Percentiles rank a stretch among this genome's conserved stretches.
Conservation (phyloP, 2,797 vertebrate genomes). For the Australoheros facetus region DNA sequence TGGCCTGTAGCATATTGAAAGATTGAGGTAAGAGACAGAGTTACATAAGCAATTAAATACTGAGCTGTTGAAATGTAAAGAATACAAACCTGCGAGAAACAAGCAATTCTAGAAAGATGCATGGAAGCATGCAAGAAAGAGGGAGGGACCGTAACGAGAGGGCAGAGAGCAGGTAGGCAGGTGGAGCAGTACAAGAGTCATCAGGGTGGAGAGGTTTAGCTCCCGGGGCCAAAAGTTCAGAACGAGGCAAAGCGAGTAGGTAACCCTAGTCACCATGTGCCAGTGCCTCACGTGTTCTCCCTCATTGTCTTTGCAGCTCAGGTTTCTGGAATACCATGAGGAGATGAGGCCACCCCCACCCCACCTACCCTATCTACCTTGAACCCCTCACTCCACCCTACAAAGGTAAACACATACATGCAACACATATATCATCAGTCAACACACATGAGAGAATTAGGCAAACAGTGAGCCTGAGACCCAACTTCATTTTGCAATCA, state of each 20-base stretch:
- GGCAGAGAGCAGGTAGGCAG: conserved; percentile 38
- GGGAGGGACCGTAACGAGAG: conserved; percentile 21
- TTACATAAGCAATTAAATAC: neutral
- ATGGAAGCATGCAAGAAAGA: conserved; percentile 14
- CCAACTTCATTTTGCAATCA: conserved; percentile 15
- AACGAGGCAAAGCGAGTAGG: conserved; percentile 65
- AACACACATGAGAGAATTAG: conserved; percentile 24
- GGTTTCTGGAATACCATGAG: conserved; percentile 72
- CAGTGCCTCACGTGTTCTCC: conserved; percentile 77
- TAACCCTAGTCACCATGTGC: conserved; percentile 80
- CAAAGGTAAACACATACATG: conserved; percentile 56
- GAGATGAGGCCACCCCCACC: conserved; percentile 48
- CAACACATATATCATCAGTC: conserved; percentile 51
- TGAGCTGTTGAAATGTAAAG: neutral
- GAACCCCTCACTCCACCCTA: conserved; percentile 43
- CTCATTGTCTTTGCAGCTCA: conserved; percentile 80
- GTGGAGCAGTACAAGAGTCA: conserved; percentile 57
- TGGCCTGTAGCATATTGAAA: neutral
- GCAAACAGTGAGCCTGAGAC: conserved; percentile 46
- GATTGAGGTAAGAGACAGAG: neutral
- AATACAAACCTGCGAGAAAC: conserved; percentile 16
- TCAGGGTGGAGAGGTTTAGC: conserved; percentile 72
- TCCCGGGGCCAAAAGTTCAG: conserved; percentile 81
- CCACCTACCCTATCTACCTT: conserved; percentile 30
- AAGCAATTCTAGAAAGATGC: neutral